Percentiles rank a stretch among this genome's conserved stretches.
Conservation (phyloP, 1,140 invertebrate genomes). For the Telenomus remus region DNA sequence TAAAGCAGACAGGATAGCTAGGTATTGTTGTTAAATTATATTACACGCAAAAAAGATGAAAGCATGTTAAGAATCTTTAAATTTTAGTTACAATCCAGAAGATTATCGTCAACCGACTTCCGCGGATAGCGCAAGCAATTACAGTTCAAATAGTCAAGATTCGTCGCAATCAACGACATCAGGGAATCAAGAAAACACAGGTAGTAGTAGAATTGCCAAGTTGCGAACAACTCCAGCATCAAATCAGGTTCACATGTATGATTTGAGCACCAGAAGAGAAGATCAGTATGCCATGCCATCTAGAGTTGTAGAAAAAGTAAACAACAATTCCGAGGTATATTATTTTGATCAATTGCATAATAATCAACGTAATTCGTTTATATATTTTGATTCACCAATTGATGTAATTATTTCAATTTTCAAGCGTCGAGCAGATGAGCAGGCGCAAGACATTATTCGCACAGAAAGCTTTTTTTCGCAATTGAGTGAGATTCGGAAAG, state of each 20-base stretch:
- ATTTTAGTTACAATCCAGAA: conserved; percentile 67
- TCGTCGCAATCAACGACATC: conserved; percentile 68
- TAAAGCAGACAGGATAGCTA: conserved; percentile 60
- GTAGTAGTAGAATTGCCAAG: conserved; percentile 47
- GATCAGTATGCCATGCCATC: conserved; percentile 62
- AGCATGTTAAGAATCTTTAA: no score
- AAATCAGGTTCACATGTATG: conserved; percentile 66
- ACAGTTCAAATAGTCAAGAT: conserved; percentile 67
- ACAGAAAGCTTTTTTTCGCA: conserved; percentile 49
- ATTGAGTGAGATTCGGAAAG: conserved; percentile 54
- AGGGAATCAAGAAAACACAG: conserved; percentile 43
- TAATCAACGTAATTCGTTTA: neutral
- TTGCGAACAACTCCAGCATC: conserved; percentile 36
- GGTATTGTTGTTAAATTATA: conserved; percentile 35
- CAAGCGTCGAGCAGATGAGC: conserved; percentile 66
- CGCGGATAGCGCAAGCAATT: conserved; percentile 59
- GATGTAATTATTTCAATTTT: no score
- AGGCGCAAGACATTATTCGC: conserved; percentile 60
- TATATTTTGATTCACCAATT: no score
- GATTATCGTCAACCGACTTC: conserved; percentile 65
- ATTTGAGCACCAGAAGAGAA: conserved; percentile 63
- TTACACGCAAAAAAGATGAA: no score
- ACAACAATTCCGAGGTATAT: conserved; percentile 61
- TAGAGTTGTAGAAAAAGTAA: conserved; percentile 66
- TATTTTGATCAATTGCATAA: conserved; percentile 14